Evolutionary conservation across 2,113 vertebrate species (phyloP).

Genomic region (Asarcornis scutulata): DNA sequence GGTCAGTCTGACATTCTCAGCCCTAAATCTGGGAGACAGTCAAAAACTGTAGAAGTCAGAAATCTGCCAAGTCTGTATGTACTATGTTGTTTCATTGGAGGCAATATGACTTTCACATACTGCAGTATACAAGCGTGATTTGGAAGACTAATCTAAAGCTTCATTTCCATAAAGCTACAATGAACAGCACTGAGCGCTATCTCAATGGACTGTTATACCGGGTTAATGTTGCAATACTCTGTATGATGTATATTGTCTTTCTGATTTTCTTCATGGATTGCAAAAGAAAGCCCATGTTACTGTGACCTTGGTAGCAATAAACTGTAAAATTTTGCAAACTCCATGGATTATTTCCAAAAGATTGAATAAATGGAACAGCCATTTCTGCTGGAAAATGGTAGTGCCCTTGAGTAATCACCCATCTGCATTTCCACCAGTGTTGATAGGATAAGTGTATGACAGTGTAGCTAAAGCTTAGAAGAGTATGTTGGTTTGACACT

Average conservation of each 20-base stretch:
- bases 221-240: neutral
- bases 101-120: neutral
- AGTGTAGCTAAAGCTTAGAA: neutral
- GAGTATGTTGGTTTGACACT: neutral
- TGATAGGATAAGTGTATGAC: neutral
- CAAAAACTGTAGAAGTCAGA: neutral
- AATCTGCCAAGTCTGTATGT: slow-evolving; percentile 41
- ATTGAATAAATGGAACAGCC: neutral
- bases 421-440: neutral
- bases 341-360: neutral
- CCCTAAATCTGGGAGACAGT: slow-evolving; percentile 31
- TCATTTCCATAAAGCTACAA: neutral
- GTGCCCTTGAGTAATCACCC: neutral
- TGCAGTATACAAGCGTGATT: slow-evolving; percentile 1
- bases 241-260: neutral
- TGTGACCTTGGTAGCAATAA: slow-evolving; percentile 34
- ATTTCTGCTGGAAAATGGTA: neutral
- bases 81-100: slow-evolving; percentile 22
- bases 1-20: slow-evolving; percentile 57
- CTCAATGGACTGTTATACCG: neutral
- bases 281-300: slow-evolving; percentile 14
- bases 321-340: slow-evolving; percentile 37
- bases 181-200: neutral
- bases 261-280: neutral
- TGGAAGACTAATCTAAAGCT: neutral